phyloP scores from a whole-genome alignment of 35 echinoderm and acorn worm species.

The Apostichopus japonicus region DNA sequence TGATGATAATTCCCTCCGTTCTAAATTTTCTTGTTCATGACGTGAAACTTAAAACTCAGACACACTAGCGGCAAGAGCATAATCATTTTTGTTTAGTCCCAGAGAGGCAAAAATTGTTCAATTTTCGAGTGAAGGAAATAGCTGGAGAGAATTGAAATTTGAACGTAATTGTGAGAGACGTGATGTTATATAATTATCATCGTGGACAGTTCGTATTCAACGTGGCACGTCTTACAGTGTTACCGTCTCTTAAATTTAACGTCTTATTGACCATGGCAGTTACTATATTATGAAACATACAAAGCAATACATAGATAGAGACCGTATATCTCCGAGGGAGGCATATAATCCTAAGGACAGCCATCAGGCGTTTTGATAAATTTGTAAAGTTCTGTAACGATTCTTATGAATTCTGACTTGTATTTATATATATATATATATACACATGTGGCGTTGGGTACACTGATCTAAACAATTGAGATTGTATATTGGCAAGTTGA shows the following conservation, averaged over 20 bases:
- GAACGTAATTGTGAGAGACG: not conserved
- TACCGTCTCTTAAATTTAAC: not conserved
- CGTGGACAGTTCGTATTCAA: not conserved
- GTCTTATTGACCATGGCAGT: not conserved
- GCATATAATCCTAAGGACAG: too few species aligned
- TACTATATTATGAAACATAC: not conserved
- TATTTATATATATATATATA: too few species aligned
- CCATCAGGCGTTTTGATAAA: too few species aligned
- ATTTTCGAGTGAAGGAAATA: not conserved
- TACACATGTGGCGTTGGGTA: too few species aligned
- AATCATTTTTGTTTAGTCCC: not conserved
- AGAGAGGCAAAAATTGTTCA: not conserved
- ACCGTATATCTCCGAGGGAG: too few species aligned
- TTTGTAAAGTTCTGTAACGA: too few species aligned
- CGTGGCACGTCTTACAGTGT: not conserved
- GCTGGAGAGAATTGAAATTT: not conserved
- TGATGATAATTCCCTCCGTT: not conserved
- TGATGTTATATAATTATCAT: constrained; percentile 4
- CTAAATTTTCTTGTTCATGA: not conserved
- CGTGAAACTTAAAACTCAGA: constrained; percentile 9
- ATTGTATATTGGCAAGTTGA: too few species aligned
- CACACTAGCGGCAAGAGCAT: constrained; percentile 26
- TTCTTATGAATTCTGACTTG: too few species aligned
- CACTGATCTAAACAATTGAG: too few species aligned
- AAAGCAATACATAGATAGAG: too few species aligned